Percentiles rank a stretch among this genome's conserved stretches.
phyloP scores from a whole-genome alignment of 2,113 vertebrate species.

The Peucedramus taeniatus region DNA sequence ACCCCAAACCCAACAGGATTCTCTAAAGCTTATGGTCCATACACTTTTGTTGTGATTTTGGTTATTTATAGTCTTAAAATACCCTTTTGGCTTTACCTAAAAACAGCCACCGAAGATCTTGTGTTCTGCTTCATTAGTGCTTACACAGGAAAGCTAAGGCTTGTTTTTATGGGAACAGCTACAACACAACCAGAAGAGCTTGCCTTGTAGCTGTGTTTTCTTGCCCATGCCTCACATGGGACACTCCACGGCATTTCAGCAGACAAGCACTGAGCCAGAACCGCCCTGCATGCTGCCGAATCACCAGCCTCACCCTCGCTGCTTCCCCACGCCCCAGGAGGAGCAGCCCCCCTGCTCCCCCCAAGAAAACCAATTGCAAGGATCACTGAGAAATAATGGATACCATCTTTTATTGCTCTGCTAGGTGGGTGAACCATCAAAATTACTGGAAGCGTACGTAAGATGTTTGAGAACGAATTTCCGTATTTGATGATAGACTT shows the following conservation, averaged over 20 bases:
- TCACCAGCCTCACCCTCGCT: background rate
- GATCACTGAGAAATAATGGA: background rate
- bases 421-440: background rate
- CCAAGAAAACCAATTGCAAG: background rate
- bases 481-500: background rate
- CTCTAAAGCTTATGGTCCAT: background rate
- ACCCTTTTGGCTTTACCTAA: background rate
- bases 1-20: background rate
- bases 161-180: background rate
- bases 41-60: background rate
- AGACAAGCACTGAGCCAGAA: background rate
- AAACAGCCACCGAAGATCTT: background rate
- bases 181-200: background rate
- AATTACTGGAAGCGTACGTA: background rate
- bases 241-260: conserved; percentile 10
- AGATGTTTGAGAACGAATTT: background rate
- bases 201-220: background rate
- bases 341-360: background rate
- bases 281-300: background rate
- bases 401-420: background rate
- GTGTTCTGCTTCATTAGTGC: background rate
- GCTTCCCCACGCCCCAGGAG: background rate
- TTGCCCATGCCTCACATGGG: conserved; percentile 37
- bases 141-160: background rate
- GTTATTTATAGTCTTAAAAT: background rate